phyloP scores from a whole-genome alignment of 2,113 vertebrate species.

The Hyperopisus bebe region DNA sequence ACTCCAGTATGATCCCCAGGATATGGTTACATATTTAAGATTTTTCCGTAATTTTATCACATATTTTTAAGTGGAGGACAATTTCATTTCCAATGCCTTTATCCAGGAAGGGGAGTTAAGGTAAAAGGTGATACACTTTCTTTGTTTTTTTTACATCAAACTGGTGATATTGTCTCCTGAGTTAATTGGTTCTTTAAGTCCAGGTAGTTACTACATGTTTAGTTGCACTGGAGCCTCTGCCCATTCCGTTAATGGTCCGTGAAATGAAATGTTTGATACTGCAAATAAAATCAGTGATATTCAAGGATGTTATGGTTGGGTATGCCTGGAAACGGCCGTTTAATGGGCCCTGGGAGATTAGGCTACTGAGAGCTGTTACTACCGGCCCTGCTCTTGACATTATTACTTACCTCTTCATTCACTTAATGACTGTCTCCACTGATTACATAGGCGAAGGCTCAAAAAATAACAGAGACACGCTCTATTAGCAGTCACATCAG shows the following conservation, averaged over 20 bases:
- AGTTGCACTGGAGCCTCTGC: slow-evolving; percentile 99
- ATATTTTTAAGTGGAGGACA: neutral
- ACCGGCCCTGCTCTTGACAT: slow-evolving; percentile 98
- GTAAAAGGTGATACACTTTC: neutral
- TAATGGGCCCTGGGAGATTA: slow-evolving; percentile 99
- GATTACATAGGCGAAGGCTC: slow-evolving; percentile 98
- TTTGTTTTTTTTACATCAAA: slow-evolving; percentile 96
- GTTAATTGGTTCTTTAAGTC: slow-evolving; percentile 99
- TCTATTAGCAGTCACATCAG: slow-evolving; percentile 99
- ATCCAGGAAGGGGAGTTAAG: neutral
- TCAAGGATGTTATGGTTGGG: slow-evolving; percentile 99
- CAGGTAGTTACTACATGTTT: slow-evolving; percentile 99
- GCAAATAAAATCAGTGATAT: slow-evolving; percentile 99
- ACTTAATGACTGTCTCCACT: slow-evolving; percentile 99
- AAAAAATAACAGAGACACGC: slow-evolving; percentile 97
- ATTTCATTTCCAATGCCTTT: neutral
- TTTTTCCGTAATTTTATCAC: neutral
- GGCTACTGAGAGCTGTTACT: slow-evolving; percentile 99
- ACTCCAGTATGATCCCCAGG: neutral
- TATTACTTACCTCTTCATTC: slow-evolving; percentile 99
- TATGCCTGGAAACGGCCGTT: slow-evolving; percentile 99
- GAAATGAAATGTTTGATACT: slow-evolving; percentile 99
- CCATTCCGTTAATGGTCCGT: slow-evolving; percentile 99
- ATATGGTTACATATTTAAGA: neutral
- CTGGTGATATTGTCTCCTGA: slow-evolving; percentile 98